Evolutionary conservation across 2,113 vertebrate genomes (phyloP).

Genomic region (Taurulus bubalis): DNA sequence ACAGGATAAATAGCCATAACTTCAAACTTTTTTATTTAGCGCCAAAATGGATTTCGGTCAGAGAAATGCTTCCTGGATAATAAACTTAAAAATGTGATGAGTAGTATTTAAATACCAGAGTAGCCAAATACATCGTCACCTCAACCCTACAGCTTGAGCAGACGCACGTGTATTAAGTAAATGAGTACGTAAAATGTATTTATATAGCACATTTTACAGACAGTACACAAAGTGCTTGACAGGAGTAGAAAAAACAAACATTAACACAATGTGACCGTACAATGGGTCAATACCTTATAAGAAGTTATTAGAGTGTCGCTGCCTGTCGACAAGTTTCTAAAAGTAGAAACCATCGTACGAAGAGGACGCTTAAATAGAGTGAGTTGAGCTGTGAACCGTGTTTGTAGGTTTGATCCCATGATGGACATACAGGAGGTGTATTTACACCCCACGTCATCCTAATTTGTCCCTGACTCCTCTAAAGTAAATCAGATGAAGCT

Average conservation of each 20-base stretch:
- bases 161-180: conserved; percentile 13
- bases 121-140: conserved; percentile 1
- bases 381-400: not conserved
- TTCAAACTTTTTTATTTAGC: not conserved
- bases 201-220: no score
- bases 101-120: conserved; percentile 3
- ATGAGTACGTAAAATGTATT: no score
- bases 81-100: not conserved
- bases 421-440: not conserved
- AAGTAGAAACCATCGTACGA: conserved; percentile 24
- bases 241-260: no score
- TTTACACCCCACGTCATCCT: conserved; percentile 1
- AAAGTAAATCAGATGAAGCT: conserved; percentile 10
- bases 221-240: no score
- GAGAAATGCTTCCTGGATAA: not conserved
- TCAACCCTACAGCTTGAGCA: not conserved
- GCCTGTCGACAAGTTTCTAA: conserved; percentile 26
- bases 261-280: no score
- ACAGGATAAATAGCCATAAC: not conserved
- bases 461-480: not conserved
- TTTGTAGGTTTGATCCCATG: not conserved
- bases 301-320: not conserved
- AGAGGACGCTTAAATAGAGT: conserved; percentile 16
- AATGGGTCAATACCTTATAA: no score
- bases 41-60: not conserved